Percentiles rank a stretch among this genome's conserved stretches.
phyloP scores from a whole-genome alignment of 30 jellyfish, hydroid and myxozoan genomes.

The Aurelia aurita region DNA sequence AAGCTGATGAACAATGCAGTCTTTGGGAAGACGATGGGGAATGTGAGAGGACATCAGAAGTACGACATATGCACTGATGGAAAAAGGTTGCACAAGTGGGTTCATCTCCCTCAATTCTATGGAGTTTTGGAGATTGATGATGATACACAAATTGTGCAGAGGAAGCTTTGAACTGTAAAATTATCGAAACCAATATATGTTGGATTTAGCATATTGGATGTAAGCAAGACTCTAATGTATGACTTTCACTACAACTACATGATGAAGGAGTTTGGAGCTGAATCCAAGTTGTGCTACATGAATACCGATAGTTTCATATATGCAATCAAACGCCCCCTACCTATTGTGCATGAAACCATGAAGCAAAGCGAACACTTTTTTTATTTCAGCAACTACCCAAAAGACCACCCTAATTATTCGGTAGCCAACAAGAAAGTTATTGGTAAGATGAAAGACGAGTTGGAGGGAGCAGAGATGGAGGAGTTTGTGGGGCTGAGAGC shows the following conservation, averaged over 20 bases:
- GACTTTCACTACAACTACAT: slow-evolving; percentile 1
- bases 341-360: no score
- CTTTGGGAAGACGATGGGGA: not conserved
- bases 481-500: slow-evolving; percentile 20
- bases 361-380: no score
- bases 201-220: not conserved
- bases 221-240: not conserved
- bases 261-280: not conserved
- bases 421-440: slow-evolving; percentile 7
- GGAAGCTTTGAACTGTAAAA: not conserved
- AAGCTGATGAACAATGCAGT: not conserved
- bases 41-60: not conserved
- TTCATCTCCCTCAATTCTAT: no score
- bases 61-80: not conserved
- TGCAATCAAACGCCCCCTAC: not conserved
- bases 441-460: slow-evolving; percentile 26
- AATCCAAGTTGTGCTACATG: not conserved
- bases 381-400: not conserved
- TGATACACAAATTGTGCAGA: not conserved
- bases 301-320: not conserved
- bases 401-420: slow-evolving; percentile 4
- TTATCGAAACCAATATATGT: not conserved
- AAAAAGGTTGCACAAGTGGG: not conserved
- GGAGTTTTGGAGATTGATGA: not conserved
- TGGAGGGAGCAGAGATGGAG: not conserved